A percentile compares a stretch with the other conserved stretches of the same genome.
Evolutionary conservation across 2,113 vertebrate genomes (phyloP).

Genomic region (Recurvirostra avosetta): DNA sequence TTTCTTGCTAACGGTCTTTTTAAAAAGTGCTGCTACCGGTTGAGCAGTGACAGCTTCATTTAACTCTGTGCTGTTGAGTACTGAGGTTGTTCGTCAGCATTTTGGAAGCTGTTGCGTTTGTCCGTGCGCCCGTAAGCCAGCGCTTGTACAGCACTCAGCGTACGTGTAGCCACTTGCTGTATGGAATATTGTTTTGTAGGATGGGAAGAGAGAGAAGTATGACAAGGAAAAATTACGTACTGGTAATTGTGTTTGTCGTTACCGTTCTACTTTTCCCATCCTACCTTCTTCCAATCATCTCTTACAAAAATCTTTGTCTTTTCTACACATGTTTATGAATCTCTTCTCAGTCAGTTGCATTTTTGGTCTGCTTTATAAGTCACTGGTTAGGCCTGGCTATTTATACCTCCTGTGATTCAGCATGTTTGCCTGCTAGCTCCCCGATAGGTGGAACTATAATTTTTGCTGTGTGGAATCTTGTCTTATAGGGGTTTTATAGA

Average conservation of each 20-base stretch:
- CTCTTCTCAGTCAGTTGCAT: conserved; percentile 54
- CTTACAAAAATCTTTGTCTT: conserved; percentile 61
- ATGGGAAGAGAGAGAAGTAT: conserved; percentile 63
- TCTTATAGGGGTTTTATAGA: conserved; percentile 71
- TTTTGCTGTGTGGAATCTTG: conserved; percentile 74
- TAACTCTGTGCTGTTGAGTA: background rate
- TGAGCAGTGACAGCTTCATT: background rate
- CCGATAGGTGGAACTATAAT: conserved; percentile 70
- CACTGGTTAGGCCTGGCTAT: conserved; percentile 59
- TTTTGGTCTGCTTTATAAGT: conserved; percentile 46
- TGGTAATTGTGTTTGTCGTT: conserved; percentile 66
- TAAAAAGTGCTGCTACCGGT: background rate
- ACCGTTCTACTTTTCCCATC: conserved; percentile 66
- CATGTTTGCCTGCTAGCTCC: conserved; percentile 68
- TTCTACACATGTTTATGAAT: conserved; percentile 36
- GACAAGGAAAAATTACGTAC: conserved; percentile 58
- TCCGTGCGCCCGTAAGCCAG: too few relatives aligned
- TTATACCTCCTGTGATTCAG: conserved; percentile 64
- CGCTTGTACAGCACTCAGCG: background rate
- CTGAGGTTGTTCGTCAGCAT: background rate
- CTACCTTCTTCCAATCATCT: conserved; percentile 56
- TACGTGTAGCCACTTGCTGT: conserved; percentile 64
- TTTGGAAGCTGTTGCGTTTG: too few relatives aligned
- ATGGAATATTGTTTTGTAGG: conserved; percentile 71
- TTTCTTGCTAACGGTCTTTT: background rate